Base-by-base conservation (phyloP, 2,113 vertebrate species). In the Grallaria varia region DNA sequence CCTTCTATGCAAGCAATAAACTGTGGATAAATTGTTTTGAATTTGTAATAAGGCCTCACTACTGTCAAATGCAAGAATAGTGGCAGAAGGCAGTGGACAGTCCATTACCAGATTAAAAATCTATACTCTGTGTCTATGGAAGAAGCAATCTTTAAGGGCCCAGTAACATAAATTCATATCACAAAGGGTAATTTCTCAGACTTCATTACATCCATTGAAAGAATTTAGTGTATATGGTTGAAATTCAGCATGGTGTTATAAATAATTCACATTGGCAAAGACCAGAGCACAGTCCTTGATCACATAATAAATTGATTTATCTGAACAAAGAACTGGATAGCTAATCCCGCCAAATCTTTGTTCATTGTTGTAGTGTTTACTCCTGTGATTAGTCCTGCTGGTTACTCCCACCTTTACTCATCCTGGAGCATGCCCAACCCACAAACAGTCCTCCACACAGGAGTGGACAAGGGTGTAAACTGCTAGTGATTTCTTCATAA, bases 231-330 rank as follows among this genome's bases (percentile, higher is more conserved):
- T 42, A 31, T 53, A 76, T 31, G 39, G 39, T 47, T 84, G 76
- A 94, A 96, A 82, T 45, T 85, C 45, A 81, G 59, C 40, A 37
- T 28, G 12, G 9, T 22, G 25, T 66, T 86, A 59, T 56, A 87
- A 94, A 97, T 91, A 87, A 95, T 85, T 92, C 35, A 84, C 45
- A 68, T 68, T 74, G 90, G 42, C 68, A 79, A 68, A 84, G 86
- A 93, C 33, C 56, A 79, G 81, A 95, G 67, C 17, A 4, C 31
- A 63, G 53, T 7, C 49, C 49, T 84, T 73, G 56, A 81, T 86
- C 68, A 81, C 33, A 63, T 39, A 83, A 75, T 75, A 62, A 79
- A 90, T 45, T 39, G 9, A 60, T 94, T 80, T 78, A 50, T 49
- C 82, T 74, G 52, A 62, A 62, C 44, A 75, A 60, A 49, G 40